A percentile compares a stretch with the other conserved stretches of the same genome.
phyloP scores from a whole-genome alignment of 2,888 invertebrate species.

The Drosophila bunnanda region DNA sequence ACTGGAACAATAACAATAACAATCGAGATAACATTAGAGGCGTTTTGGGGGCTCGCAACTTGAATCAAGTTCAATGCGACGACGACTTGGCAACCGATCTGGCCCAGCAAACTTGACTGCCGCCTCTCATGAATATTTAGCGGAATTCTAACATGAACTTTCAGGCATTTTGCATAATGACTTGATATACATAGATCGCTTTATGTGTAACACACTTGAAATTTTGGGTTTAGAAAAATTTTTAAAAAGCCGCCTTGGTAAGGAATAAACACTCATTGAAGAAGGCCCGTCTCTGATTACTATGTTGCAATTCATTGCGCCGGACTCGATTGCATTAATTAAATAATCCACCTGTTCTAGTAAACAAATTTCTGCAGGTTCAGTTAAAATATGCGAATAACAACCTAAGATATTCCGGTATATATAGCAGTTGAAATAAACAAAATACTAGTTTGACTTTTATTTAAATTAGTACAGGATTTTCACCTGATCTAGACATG shows the following conservation, averaged over 20 bases:
- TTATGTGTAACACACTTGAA: constrained; percentile 19
- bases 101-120: constrained; percentile 6
- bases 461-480: constrained; percentile 82
- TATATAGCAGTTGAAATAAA: constrained; percentile 71
- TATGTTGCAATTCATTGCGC: constrained; percentile 27
- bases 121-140: constrained; percentile 53
- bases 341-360: constrained; percentile 60
- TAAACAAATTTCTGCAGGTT: constrained; percentile 60
- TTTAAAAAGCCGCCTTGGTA: constrained; percentile 19
- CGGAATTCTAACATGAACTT: constrained; percentile 28
- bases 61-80: constrained; percentile 51
- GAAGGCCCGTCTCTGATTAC: constrained; percentile 15
- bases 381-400: constrained; percentile 55
- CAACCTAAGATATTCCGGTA: constrained; percentile 48
- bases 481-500: constrained; percentile 62
- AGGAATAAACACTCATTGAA: background rate
- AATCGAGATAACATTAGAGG: constrained; percentile 35
- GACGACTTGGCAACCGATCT: constrained; percentile 43
- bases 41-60: constrained; percentile 73
- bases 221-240: constrained; percentile 7
- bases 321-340: constrained; percentile 35
- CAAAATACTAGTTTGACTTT: constrained; percentile 82
- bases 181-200: constrained; percentile 13
- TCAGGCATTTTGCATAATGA: constrained; percentile 49
- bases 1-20: constrained; percentile 40